Evolutionary conservation across 2,113 vertebrate species (phyloP), one percentile per base, ranked within the genome.

Genomic region (Myiopsitta monachus): DNA sequence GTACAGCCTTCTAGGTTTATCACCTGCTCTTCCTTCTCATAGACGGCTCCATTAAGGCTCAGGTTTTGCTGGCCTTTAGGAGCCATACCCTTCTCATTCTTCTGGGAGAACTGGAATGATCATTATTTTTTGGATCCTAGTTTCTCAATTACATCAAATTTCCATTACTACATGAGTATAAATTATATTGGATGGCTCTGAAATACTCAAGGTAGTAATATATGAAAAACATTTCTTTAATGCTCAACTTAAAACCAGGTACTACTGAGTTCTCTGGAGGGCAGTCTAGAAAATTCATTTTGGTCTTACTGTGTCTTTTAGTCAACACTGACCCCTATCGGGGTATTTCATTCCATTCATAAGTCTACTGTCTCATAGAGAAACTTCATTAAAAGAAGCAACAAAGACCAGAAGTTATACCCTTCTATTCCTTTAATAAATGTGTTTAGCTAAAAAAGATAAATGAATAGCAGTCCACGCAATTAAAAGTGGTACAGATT

Each of bases 131-230:
- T 96, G 70, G 61, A 83, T 88, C 19, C 8, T 82, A 73, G 55
- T 86, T 93, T 78, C 28, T 75, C 33, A n/a, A 0, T 64, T 80
- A 41, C 73, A 54, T 92, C 43, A 80, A 24, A 63, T 92, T 95
- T 87, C 86, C 4, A 1, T 95, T 91, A 83, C 88, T 92, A 61
- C 10, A 0, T 93, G 72, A 88, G 95, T 79, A 92, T 95, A 59
- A 95, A 82, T 85, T 84, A 10, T 83, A 14, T 83, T 82, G 74
- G 33, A 41, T 84, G 70, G 51, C 77, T 94, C 57, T 81, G 61
- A 81, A 93, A 51, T 94, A 46, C 81, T 95, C 88, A 66, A 41
- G 54, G 68, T 94, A 96, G 95, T 79, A 95, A 38, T 44, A 39
- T 43, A 47, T 78, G 88, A 78, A 72, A 94, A 93, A 44, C 30